These are phyloP conservation scores for Syrista parreyssii DNA, from an alignment of 2,888 invertebrate genomes.

Conservation along the genomic window DNA sequence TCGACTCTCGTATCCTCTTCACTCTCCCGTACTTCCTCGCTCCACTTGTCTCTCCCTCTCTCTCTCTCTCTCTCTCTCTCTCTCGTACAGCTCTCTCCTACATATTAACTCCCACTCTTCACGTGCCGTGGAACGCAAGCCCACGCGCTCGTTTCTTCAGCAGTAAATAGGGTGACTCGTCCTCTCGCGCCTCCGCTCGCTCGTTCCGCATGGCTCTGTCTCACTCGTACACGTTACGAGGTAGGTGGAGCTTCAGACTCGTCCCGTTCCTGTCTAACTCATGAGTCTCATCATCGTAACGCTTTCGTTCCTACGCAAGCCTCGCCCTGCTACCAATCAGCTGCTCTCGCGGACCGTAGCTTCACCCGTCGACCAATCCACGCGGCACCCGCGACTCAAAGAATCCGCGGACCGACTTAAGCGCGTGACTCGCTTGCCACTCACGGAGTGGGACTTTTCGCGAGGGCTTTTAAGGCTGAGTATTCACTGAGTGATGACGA, in stretches of 20 bases:
- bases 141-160: not conserved
- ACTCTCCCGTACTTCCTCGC: not conserved
- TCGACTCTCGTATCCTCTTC: not conserved
- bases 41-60: slow-evolving; percentile 11
- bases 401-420: slow-evolving; percentile 30
- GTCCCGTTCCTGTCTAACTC: slow-evolving; percentile 33
- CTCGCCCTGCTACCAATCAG: slow-evolving; percentile 58
- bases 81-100: slow-evolving; percentile 10
- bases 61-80: slow-evolving; percentile 23
- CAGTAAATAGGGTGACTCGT: not conserved
- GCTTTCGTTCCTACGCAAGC: slow-evolving; percentile 37
- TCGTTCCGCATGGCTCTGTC: not conserved
- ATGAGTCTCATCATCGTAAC: slow-evolving; percentile 23
- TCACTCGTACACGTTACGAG: slow-evolving; percentile 13
- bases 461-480: slow-evolving; percentile 45
- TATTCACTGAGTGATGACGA: slow-evolving; percentile 16
- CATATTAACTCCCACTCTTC: not conserved
- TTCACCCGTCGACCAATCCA: slow-evolving; percentile 48
- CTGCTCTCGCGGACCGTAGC: slow-evolving; percentile 32
- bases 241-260: slow-evolving; percentile 52
- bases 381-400: slow-evolving; percentile 24
- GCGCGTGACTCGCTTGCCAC: slow-evolving; percentile 33
- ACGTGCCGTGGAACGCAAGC: not conserved
- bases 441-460: slow-evolving; percentile 58
- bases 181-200: slow-evolving; percentile 11